Conservation (phyloP, 2,888 invertebrate species). For the Heterodera filipjevi region DNA sequence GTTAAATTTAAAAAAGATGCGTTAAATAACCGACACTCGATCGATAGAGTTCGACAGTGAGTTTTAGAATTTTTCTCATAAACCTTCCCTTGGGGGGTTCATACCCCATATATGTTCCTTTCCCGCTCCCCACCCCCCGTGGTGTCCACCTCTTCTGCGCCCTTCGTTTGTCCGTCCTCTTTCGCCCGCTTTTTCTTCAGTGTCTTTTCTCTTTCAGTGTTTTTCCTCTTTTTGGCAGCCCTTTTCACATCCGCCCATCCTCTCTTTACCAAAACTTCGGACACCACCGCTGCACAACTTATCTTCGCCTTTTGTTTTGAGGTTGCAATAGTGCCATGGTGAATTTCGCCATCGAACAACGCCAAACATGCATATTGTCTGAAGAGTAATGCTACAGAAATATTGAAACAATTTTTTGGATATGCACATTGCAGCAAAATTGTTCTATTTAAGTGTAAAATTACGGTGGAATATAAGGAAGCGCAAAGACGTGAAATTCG, state of each 20-base stretch:
- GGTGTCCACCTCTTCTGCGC: neutral
- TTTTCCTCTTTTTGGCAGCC: slow-evolving; percentile 5
- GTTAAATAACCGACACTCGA: no score
- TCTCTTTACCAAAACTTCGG: neutral
- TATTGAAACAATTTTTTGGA: no score
- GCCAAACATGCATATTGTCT: slow-evolving; percentile 16
- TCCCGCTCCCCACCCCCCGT: no score
- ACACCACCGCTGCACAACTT: slow-evolving; percentile 14
- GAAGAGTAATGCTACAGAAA: neutral
- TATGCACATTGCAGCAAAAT: no score
- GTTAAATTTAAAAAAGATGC: no score
- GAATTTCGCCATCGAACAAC: neutral
- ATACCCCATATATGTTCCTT: no score
- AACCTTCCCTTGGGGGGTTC: no score
- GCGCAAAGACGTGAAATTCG: neutral
- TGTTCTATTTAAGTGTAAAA: no score
- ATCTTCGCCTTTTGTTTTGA: slow-evolving; percentile 21
- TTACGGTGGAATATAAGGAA: slow-evolving; percentile 21
- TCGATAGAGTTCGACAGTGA: no score
- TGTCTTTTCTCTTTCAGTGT: neutral
- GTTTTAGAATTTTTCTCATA: no score
- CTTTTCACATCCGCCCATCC: slow-evolving; percentile 17
- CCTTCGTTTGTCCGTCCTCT: neutral
- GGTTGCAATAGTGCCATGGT: slow-evolving; percentile 10
- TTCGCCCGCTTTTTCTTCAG: neutral